Evolutionary conservation across 2,797 vertebrate species (phyloP).

Genomic region (Lacerta bilineata): DNA sequence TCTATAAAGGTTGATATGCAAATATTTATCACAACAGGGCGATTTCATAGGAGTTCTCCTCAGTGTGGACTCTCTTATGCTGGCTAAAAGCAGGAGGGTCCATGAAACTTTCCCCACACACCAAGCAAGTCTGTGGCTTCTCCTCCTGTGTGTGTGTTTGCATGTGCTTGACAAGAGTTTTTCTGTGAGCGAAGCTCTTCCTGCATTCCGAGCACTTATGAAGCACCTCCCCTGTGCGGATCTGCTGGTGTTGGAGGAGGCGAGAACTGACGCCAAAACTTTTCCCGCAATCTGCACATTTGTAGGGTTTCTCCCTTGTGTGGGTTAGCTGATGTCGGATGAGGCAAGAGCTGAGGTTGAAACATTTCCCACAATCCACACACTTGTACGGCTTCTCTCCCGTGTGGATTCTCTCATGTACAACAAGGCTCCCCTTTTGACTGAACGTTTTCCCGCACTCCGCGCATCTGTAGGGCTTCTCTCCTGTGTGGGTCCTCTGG

Average conservation of each 20-base stretch:
- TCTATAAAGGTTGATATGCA: constrained; percentile 73
- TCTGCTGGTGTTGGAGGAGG: constrained; percentile 72
- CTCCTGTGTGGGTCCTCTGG: constrained; percentile 44
- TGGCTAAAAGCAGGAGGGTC: constrained; percentile 85
- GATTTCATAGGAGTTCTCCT: constrained; percentile 78
- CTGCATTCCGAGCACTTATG: constrained; percentile 75
- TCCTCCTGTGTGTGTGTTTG: constrained; percentile 72
- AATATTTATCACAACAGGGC: constrained; percentile 76
- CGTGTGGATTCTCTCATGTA: constrained; percentile 65
- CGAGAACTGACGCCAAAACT: constrained; percentile 75
- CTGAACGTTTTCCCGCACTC: constrained; percentile 66
- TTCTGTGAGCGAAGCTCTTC: constrained; percentile 73
- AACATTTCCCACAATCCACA: constrained; percentile 60
- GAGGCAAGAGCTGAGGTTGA: constrained; percentile 61
- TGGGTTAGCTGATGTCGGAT: constrained; percentile 69
- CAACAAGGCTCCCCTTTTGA: constrained; percentile 65
- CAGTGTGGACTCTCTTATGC: constrained; percentile 84
- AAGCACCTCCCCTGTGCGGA: constrained; percentile 71
- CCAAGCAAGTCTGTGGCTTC: constrained; percentile 82
- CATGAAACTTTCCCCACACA: constrained; percentile 85
- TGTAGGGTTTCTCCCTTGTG: constrained; percentile 77
- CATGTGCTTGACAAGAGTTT: constrained; percentile 72
- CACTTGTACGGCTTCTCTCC: constrained; percentile 66
- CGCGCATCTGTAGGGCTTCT: constrained; percentile 60
- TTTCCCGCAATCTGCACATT: constrained; percentile 76